Conservation (phyloP, 2,888 invertebrate species). For the Crematogaster levior region DNA sequence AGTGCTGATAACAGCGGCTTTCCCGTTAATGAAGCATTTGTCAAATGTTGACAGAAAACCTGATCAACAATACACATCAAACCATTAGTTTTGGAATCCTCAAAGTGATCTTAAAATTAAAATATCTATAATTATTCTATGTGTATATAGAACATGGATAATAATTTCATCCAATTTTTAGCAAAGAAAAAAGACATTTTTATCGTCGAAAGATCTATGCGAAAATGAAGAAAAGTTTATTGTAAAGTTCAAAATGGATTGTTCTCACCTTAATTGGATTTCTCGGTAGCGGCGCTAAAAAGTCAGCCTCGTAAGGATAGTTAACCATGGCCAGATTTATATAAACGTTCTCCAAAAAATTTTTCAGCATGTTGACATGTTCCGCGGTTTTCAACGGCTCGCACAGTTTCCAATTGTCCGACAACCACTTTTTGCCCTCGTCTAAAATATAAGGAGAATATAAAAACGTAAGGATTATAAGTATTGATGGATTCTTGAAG, state of each 20-base stretch:
- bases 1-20: slow-evolving; percentile 86
- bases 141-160: neutral
- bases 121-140: neutral
- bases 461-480: neutral
- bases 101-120: neutral
- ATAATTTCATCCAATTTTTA: neutral
- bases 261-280: slow-evolving; percentile 91
- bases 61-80: slow-evolving; percentile 72
- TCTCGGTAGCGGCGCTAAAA: slow-evolving; percentile 93
- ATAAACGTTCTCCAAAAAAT: slow-evolving; percentile 91
- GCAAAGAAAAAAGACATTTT: neutral
- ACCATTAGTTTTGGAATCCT: neutral
- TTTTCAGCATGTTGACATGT: slow-evolving; percentile 88
- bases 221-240: neutral
- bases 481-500: neutral
- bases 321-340: slow-evolving; percentile 96
- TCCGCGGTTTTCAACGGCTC: slow-evolving; percentile 88
- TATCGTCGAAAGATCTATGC: neutral
- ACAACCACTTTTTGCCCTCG: slow-evolving; percentile 90
- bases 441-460: slow-evolving; percentile 81
- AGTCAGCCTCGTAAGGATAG: slow-evolving; percentile 96
- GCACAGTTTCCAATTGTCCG: slow-evolving; percentile 92
- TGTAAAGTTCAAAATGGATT: slow-evolving; percentile 1
- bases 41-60: slow-evolving; percentile 87
- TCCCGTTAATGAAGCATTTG: slow-evolving; percentile 72